Percentiles rank a stretch among this genome's conserved stretches.
phyloP scores from a whole-genome alignment of 2,113 vertebrate genomes.

The Hepsetus odoe region DNA sequence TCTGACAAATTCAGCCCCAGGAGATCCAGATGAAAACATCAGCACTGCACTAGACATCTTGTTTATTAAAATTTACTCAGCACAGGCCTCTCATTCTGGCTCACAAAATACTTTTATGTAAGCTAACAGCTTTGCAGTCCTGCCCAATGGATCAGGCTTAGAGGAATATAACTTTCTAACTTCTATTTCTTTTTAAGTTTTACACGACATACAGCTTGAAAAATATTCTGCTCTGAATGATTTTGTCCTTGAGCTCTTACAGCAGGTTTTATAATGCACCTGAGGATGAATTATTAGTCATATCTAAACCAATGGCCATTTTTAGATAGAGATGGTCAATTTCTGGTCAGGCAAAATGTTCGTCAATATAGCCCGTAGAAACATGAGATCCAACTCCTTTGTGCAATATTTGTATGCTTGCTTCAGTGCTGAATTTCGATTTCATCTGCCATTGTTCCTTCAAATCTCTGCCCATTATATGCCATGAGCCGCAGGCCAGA shows the following conservation, averaged over 20 bases:
- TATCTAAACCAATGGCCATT: not conserved
- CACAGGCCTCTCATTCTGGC: not conserved
- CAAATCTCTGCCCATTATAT: not conserved
- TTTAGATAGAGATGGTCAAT: not conserved
- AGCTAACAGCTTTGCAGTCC: not conserved
- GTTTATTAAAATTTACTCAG: slow-evolving; percentile 14
- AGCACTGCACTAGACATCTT: not conserved
- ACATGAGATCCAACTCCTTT: not conserved
- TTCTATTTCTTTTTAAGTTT: too few relatives aligned
- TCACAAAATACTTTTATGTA: not conserved
- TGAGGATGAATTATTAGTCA: not conserved
- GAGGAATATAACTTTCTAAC: not conserved
- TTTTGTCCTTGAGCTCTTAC: not conserved
- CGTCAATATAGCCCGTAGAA: not conserved
- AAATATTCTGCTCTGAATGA: not conserved
- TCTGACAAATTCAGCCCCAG: slow-evolving; percentile 17
- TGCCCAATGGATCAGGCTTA: not conserved
- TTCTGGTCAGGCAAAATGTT: not conserved
- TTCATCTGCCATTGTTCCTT: not conserved
- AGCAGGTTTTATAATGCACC: not conserved
- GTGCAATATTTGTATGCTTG: not conserved
- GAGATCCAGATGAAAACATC: slow-evolving; percentile 37
- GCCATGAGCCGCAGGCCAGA: slow-evolving; percentile 7
- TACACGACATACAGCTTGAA: not conserved
- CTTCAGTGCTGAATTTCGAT: not conserved